Conservation (phyloP, 2,113 vertebrate species). For the Hypanus sabinus region DNA sequence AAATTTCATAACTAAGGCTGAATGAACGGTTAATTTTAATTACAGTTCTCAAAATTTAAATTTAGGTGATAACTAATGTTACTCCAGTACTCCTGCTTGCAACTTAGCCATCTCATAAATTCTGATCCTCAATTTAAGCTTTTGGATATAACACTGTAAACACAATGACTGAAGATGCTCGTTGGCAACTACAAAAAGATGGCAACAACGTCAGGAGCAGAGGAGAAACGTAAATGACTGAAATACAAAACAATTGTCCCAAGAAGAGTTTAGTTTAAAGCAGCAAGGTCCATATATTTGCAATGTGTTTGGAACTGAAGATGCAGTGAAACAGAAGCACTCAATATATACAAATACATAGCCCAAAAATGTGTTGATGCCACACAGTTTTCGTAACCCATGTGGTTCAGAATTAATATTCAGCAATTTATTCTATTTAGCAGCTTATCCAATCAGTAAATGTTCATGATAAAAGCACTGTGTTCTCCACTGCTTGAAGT, state of each 20-base stretch:
- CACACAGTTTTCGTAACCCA: background rate
- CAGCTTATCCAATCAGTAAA: background rate
- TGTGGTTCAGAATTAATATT: background rate
- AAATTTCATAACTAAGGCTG: background rate
- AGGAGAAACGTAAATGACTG: background rate
- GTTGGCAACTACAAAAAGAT: background rate
- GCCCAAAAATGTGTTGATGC: background rate
- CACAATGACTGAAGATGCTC: background rate
- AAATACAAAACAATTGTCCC: background rate
- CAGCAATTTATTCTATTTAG: background rate
- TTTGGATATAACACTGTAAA: background rate
- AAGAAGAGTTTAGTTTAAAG: background rate
- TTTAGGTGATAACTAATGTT: slow-evolving; percentile 4
- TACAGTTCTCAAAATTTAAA: background rate
- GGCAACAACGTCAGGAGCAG: too few relatives aligned
- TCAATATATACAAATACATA: background rate
- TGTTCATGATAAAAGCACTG: background rate
- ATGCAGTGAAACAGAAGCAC: background rate
- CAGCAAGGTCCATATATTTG: background rate
- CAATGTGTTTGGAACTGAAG: background rate
- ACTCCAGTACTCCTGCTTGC: background rate
- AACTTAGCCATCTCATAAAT: background rate
- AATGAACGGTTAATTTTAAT: background rate
- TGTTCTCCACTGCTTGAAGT: background rate
- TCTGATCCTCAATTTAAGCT: background rate